Base-by-base conservation (phyloP, 2,113 vertebrate species). In the Anguilla rostrata region DNA sequence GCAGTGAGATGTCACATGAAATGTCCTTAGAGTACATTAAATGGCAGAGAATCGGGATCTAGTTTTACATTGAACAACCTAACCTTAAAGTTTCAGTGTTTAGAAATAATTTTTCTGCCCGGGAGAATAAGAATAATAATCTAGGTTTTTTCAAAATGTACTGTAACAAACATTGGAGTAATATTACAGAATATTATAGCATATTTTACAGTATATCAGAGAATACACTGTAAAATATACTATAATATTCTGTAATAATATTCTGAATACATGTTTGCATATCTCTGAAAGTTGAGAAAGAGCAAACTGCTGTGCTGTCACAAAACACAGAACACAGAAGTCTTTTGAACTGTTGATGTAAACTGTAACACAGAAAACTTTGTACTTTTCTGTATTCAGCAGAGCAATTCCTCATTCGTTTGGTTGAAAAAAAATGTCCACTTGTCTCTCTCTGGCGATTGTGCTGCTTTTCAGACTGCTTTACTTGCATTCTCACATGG, bases 401-500 rank as follows among this genome's bases (percentile, higher is more conserved):
- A 66, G 26, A 26, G 22, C 5, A 66, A 6, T 6, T 66, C 60
- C 20, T 22, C 60, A 8, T 66, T 66, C 60, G 3, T 66, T 20
- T 46, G 43, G 43, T 46, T 46, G 43, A 46, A 46, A 46, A 46
- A 56, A 16, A 60, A 9, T 20, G 14, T 60, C 14, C 56, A 60
- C 18, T 15, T 71, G 6, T 71, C 63, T n/a, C 26, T 71, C 22
- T 63, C 60, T 63, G 15, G 14, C 15, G 14, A 63, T 63, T 46
- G 43, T 6, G 63, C 63, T 71, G 20, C 20, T n/a, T n/a, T 75
- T 12, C 39, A 75, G 15, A 14, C 53, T 34, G 26, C 11, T 22
- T 5, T 49, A 26, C 5, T 83, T 71, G 0, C 6, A 8, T n/a
- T 12, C 1, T 5, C 57, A 7, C 11, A 0, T 0, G 0, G 39